Percentiles rank a stretch among this genome's conserved stretches.
Evolutionary conservation across 2,113 vertebrate genomes (phyloP).

Genomic region (Gila orcuttii): DNA sequence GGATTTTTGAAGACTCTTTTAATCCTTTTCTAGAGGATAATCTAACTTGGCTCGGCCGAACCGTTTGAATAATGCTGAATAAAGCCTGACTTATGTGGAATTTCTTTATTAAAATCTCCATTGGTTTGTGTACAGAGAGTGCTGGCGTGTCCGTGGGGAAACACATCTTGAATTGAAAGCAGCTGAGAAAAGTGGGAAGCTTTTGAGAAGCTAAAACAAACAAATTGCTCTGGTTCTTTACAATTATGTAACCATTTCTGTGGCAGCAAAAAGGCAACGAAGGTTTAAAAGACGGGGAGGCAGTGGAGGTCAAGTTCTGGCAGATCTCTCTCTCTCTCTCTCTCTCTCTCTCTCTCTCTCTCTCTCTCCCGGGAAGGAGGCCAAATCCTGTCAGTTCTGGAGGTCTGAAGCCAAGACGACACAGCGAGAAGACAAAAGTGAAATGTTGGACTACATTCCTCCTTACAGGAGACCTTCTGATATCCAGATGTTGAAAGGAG

Average conservation of each 20-base stretch:
- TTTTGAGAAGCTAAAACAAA: conserved; percentile 58
- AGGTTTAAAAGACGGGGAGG: conserved; percentile 60
- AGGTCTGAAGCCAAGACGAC: conserved; percentile 54
- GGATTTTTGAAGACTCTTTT: conserved; percentile 15
- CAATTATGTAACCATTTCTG: conserved; percentile 64
- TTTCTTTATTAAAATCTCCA: conserved; percentile 46
- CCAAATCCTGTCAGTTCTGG: conserved; percentile 57
- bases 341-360: background rate
- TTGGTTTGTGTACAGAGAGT: conserved; percentile 32
- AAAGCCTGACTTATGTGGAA: conserved; percentile 47
- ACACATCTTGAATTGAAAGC: conserved; percentile 44
- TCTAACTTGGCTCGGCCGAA: background rate
- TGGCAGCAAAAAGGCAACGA: conserved; percentile 58
- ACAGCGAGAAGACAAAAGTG: conserved; percentile 54
- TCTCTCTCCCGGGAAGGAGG: conserved; percentile 47
- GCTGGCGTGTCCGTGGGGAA: conserved; percentile 7
- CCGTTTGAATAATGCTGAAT: conserved; percentile 41
- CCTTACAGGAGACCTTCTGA: conserved; percentile 49
- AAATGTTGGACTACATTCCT: conserved; percentile 49
- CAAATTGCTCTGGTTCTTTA: conserved; percentile 59
- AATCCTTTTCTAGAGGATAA: conserved; percentile 33
- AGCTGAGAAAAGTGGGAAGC: conserved; percentile 42
- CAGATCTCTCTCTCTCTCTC: conserved; percentile 48
- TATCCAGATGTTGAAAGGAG: conserved; percentile 55
- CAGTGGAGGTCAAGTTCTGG: conserved; percentile 65